Base-by-base conservation (phyloP, 2,797 vertebrate genomes). In the Danio albolineatus region DNA sequence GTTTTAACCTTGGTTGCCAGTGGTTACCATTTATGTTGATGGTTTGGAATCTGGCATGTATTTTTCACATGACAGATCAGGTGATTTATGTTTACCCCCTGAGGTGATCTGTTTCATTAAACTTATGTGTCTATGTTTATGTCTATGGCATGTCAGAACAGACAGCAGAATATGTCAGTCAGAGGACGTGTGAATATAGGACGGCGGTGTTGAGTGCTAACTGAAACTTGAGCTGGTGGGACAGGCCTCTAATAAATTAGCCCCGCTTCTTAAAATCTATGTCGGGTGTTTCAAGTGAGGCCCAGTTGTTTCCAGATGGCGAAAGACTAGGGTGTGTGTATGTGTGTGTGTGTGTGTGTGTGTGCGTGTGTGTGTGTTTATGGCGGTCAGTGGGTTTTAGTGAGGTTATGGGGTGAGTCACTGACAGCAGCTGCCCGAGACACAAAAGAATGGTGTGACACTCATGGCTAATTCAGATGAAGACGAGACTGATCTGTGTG, bases 221-320 rank as follows among this genome's bases (percentile, higher is more conserved):
- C 21, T 49, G 80, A 78, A 77, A 82, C 61, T 39, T n/a, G 76
- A 71, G 67, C 67, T 59, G 36, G 49, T 65, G 56, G 69, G 75
- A 72, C 75, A 71, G 64, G 60, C 67, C 51, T 54, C 54, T 73
- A 67, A 82, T 77, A 78, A 82, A 82, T 73, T 82, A 76, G 67
- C 43, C 53, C 38, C 9, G 53, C 60, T 78, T 51, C 57, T 70
- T 62, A 81, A 64, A 61, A 73, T 64, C 44, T 78, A 53, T 81
- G 69, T 76, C 41, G 70, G 61, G 74, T 78, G 79, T 77, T 66
- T 56, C 43, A 48, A 78, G 64, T 39, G 39, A 62, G 43, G 49
- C 41, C 59, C 78, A 84, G 79, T 81, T 80, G 76, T 73, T 84
- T 81, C 78, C 82, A 84, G 82, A 80, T 83, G 82, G 60, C 54